phyloP scores from a whole-genome alignment of 2,797 vertebrate genomes.

The Syndactyla subalaris region DNA sequence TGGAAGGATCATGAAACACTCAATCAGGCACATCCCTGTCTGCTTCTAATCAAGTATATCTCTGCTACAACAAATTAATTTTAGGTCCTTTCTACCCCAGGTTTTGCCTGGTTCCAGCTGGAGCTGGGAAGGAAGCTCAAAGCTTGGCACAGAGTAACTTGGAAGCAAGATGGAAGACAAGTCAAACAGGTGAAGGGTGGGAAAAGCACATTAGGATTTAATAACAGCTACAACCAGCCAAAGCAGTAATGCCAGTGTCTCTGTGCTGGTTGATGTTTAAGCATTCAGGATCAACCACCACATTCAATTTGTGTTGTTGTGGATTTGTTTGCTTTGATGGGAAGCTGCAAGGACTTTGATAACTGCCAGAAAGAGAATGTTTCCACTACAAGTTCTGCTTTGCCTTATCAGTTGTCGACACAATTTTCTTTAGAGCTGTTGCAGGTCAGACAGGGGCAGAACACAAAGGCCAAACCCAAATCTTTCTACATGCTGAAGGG shows the following conservation, averaged over 20 bases:
- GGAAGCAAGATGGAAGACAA: background rate
- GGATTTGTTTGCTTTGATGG: background rate
- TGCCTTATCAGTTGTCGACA: background rate
- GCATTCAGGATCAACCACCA: background rate
- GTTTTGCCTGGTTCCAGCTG: background rate
- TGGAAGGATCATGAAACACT: background rate
- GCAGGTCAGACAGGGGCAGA: background rate
- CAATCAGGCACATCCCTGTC: background rate
- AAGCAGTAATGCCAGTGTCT: background rate
- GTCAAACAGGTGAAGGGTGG: background rate
- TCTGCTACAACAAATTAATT: background rate
- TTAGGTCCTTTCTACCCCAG: background rate
- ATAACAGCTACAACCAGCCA: background rate
- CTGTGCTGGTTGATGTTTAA: background rate
- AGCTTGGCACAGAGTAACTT: background rate
- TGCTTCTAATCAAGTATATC: background rate
- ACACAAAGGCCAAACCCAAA: background rate
- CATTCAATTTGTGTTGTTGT: background rate
- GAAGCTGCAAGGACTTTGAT: background rate
- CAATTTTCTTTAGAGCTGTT: background rate
- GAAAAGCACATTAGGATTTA: background rate
- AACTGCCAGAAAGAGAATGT: background rate
- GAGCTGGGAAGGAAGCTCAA: background rate
- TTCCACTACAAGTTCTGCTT: background rate
- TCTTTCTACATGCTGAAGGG: background rate